A percentile compares a stretch with the other conserved stretches of the same genome.
Evolutionary conservation across 1,140 invertebrate genomes (phyloP).

Genomic region (Parapsyche elsis): DNA sequence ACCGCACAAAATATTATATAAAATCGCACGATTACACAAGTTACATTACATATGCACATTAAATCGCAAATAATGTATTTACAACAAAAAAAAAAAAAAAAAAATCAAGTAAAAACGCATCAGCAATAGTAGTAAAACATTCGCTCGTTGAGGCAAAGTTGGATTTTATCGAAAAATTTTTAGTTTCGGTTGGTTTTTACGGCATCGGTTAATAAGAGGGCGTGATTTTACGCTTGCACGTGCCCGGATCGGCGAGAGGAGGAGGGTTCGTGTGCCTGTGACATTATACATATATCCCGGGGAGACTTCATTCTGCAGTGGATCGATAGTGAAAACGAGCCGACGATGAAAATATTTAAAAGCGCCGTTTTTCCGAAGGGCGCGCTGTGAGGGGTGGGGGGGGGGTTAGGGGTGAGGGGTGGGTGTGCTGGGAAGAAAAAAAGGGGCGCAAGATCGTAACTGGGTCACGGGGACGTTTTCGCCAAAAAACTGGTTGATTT

Average conservation of each 20-base stretch:
- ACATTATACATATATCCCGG: background rate
- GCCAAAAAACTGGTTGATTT: background rate
- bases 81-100: too few species aligned
- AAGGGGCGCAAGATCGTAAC: background rate
- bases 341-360: background rate
- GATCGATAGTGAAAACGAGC: constrained; percentile 20
- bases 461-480: background rate
- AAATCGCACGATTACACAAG: background rate
- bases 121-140: background rate
- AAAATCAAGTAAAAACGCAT: background rate
- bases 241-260: too few species aligned
- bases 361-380: background rate
- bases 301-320: background rate
- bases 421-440: background rate
- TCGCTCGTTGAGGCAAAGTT: too few species aligned
- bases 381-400: background rate
- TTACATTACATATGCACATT: constrained; percentile 8
- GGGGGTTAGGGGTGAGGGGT: background rate
- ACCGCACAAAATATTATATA: background rate
- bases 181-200: too few species aligned
- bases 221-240: too few species aligned
- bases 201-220: too few species aligned
- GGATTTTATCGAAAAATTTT: too few species aligned
- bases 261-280: background rate
- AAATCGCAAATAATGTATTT: constrained; percentile 13